Evolutionary conservation across 2,888 invertebrate genomes (phyloP).

Genomic region (Hypolimnas misippus): DNA sequence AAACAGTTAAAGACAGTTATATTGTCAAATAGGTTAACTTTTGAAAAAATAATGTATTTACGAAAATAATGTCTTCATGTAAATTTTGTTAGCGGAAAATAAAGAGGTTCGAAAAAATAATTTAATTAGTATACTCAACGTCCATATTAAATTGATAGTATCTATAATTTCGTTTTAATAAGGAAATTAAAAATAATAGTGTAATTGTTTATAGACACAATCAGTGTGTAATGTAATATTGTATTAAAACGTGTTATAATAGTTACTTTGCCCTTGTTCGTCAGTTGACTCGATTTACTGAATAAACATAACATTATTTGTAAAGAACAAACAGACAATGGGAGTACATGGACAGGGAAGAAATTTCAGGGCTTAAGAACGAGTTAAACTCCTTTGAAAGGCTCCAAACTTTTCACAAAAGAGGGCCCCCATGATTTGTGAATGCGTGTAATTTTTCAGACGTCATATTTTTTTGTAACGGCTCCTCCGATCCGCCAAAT

Average conservation of each 20-base stretch:
- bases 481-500: conserved; percentile 71
- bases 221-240: too few species aligned
- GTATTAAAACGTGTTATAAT: not conserved
- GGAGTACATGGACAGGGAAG: conserved; percentile 55
- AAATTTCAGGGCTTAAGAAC: conserved; percentile 69
- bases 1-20: too few species aligned
- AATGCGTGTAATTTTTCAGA: conserved; percentile 84
- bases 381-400: conserved; percentile 76
- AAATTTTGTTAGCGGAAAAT: too few species aligned
- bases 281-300: conserved; percentile 9
- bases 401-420: conserved; percentile 76
- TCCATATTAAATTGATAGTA: too few species aligned
- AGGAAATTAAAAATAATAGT: too few species aligned
- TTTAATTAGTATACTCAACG: too few species aligned
- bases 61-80: too few species aligned
- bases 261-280: conserved; percentile 1
- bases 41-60: too few species aligned
- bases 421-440: conserved; percentile 81
- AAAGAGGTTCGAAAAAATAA: too few species aligned
- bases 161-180: too few species aligned
- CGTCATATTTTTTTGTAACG: conserved; percentile 82
- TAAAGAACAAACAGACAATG: conserved; percentile 51
- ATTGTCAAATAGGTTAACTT: too few species aligned
- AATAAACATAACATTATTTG: conserved; percentile 26
- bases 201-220: not conserved